Evolutionary conservation across 2,113 vertebrate species (phyloP).

Genomic region (Chloropsis hardwickii): DNA sequence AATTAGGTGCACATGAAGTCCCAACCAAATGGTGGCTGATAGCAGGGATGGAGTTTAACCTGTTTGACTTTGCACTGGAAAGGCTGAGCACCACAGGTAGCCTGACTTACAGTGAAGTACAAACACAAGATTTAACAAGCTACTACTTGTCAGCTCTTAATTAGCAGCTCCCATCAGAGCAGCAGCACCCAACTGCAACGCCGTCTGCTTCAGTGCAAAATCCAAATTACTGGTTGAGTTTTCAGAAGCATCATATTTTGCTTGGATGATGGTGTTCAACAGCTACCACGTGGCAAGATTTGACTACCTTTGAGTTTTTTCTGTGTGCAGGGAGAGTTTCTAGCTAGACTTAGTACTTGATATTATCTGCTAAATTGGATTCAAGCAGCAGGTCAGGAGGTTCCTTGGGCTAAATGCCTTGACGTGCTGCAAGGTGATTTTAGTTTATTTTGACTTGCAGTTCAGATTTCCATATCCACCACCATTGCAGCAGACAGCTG

Average conservation of each 20-base stretch:
- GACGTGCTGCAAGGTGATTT: background rate
- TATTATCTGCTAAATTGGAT: background rate
- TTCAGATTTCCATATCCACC: background rate
- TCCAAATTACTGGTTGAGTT: background rate
- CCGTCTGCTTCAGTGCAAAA: constrained; percentile 24
- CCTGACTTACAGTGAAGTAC: background rate
- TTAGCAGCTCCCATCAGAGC: constrained; percentile 54
- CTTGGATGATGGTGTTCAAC: background rate
- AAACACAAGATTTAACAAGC: constrained; percentile 7
- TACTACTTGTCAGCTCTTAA: constrained; percentile 52
- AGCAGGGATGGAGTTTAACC: constrained; percentile 40
- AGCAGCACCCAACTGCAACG: constrained; percentile 31
- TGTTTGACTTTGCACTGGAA: constrained; percentile 38
- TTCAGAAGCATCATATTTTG: background rate
- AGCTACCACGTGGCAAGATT: background rate
- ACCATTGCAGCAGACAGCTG: background rate
- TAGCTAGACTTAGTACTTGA: background rate
- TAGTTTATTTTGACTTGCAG: constrained; percentile 13
- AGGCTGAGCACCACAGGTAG: background rate
- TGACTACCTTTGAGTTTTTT: background rate
- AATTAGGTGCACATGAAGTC: background rate
- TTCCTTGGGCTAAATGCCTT: background rate
- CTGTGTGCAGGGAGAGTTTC: background rate
- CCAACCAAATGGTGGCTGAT: background rate
- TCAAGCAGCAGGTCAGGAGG: background rate